These are phyloP conservation scores for Toxotes chatareus DNA, from an alignment of 2,113 vertebrate species.

Conservation along the genomic window DNA sequence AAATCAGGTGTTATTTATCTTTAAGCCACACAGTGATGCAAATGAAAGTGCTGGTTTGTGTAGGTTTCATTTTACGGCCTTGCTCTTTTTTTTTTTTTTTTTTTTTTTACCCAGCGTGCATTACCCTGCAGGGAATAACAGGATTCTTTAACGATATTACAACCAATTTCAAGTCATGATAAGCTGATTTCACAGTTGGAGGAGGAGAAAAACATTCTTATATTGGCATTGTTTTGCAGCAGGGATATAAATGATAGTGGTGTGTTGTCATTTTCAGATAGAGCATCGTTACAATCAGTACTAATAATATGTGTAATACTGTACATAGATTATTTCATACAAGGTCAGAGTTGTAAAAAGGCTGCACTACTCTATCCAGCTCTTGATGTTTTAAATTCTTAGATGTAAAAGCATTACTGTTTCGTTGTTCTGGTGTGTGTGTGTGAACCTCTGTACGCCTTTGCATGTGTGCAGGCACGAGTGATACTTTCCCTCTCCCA, in stretches of 20 bases:
- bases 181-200: constrained; percentile 32
- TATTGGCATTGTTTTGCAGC: constrained; percentile 11
- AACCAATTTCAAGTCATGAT: constrained; percentile 33
- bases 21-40: constrained; percentile 34
- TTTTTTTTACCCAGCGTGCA: constrained; percentile 24
- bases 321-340: neutral
- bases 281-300: neutral
- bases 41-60: constrained; percentile 57
- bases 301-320: neutral
- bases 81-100: constrained; percentile 40
- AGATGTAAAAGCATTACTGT: constrained; percentile 2
- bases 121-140: constrained; percentile 36
- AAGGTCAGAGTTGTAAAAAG: constrained; percentile 19
- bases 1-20: constrained; percentile 20
- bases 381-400: constrained; percentile 15
- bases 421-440: neutral
- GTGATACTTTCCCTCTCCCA: constrained; percentile 39
- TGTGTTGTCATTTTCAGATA: constrained; percentile 5
- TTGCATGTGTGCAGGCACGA: constrained; percentile 24
- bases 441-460: neutral
- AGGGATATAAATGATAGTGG: neutral
- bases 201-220: neutral
- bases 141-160: constrained; percentile 54
- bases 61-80: constrained; percentile 60
- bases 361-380: neutral